Evolutionary conservation across 2,113 vertebrate genomes (phyloP).

Genomic region (Melanerpes aurifrons): DNA sequence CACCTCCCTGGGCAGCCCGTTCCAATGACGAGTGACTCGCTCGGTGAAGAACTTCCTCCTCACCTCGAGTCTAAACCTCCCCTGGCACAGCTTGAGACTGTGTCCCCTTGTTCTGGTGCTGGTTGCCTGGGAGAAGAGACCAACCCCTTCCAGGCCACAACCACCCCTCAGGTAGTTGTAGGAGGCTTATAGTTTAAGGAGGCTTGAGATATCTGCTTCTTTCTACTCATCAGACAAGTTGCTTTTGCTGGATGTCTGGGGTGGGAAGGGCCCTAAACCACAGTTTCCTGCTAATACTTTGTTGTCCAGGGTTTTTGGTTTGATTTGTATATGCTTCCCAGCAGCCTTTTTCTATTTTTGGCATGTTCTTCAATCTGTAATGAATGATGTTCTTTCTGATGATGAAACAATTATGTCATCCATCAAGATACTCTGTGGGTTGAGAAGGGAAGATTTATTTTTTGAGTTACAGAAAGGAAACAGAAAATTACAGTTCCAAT

Average conservation of each 20-base stretch:
- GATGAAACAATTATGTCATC: neutral
- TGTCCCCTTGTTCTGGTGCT: too few species aligned
- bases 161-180: too few species aligned
- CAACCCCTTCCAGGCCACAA: too few species aligned
- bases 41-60: too few species aligned
- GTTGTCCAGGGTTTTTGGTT: neutral
- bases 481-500: neutral
- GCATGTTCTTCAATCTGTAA: neutral
- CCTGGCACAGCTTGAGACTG: too few species aligned
- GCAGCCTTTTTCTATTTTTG: neutral
- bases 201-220: neutral
- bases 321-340: neutral
- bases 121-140: too few species aligned
- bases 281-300: neutral
- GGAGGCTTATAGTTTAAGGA: neutral
- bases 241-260: neutral
- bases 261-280: neutral
- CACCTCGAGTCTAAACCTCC: too few species aligned
- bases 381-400: conserved; percentile 1
- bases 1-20: too few species aligned
- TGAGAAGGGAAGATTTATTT: neutral
- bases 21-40: too few species aligned
- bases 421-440: neutral
- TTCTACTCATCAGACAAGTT: neutral
- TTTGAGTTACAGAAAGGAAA: neutral